Conservation (phyloP, 2,113 vertebrate species). For the Bubo blakistoni region DNA sequence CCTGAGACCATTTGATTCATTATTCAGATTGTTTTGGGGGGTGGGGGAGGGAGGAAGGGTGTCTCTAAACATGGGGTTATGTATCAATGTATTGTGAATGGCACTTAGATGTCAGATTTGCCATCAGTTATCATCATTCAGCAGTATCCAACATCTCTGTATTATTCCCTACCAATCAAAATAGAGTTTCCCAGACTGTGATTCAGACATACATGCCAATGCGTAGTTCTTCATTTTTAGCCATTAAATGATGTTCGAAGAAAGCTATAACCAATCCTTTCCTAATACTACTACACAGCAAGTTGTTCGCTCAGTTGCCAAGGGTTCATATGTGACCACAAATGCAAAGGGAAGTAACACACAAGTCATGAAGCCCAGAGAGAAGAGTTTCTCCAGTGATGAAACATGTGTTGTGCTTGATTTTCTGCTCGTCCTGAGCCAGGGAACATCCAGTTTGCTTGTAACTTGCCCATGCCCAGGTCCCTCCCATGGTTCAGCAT, state of each 20-base stretch:
- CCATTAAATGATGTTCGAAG: background rate
- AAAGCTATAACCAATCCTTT: background rate
- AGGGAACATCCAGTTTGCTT: background rate
- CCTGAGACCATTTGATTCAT: slow-evolving; percentile 73
- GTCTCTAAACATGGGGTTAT: slow-evolving; percentile 65
- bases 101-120: slow-evolving; percentile 40
- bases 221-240: background rate
- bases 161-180: slow-evolving; percentile 30
- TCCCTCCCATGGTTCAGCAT: background rate
- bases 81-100: slow-evolving; percentile 41
- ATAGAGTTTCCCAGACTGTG: background rate
- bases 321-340: background rate
- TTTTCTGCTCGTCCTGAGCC: background rate
- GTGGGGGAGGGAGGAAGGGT: slow-evolving; percentile 26
- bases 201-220: background rate
- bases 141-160: background rate
- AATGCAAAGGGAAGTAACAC: background rate
- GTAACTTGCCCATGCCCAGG: background rate
- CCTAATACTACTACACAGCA: background rate
- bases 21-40: slow-evolving; percentile 69
- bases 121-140: slow-evolving; percentile 29
- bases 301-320: background rate
- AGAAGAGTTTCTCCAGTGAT: background rate
- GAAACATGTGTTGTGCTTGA: background rate
- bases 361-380: background rate